A percentile compares a stretch with the other conserved stretches of the same genome.
Evolutionary conservation across 2,113 vertebrate genomes (phyloP).

Genomic region (Azemiops feae): DNA sequence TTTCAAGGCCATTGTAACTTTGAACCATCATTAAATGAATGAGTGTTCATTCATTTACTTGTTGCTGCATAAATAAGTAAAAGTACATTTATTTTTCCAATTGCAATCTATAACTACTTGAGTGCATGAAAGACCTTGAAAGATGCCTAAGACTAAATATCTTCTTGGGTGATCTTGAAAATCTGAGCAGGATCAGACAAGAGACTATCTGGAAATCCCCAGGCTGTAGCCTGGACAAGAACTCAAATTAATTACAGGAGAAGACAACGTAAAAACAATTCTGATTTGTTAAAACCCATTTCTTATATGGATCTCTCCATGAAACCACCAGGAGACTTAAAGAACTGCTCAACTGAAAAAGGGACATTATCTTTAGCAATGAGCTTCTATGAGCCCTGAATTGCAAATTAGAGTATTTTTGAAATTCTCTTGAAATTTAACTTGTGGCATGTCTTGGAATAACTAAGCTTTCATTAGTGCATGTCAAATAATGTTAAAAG

Average conservation of each 20-base stretch:
- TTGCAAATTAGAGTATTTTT: not conserved
- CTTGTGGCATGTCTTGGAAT: not conserved
- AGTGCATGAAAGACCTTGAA: not conserved
- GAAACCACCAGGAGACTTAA: not conserved
- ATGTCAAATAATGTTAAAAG: not conserved
- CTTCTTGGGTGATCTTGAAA: not conserved
- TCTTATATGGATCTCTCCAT: not conserved
- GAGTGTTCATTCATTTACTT: not conserved
- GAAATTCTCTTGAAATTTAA: not conserved
- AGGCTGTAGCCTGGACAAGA: not conserved
- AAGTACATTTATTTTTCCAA: not conserved
- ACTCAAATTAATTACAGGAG: not conserved
- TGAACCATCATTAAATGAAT: not conserved
- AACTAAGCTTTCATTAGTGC: not conserved
- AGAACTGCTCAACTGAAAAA: not conserved
- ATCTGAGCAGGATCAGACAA: not conserved
- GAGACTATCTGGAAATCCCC: not conserved
- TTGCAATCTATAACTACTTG: not conserved
- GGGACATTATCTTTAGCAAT: not conserved
- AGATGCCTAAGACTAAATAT: not conserved
- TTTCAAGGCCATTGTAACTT: not conserved
- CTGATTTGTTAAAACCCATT: not conserved
- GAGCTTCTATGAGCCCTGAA: not conserved
- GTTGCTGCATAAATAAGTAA: not conserved
- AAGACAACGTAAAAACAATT: not conserved